phyloP scores from a whole-genome alignment of 2,113 vertebrate species.

The Gadus chalcogrammus region DNA sequence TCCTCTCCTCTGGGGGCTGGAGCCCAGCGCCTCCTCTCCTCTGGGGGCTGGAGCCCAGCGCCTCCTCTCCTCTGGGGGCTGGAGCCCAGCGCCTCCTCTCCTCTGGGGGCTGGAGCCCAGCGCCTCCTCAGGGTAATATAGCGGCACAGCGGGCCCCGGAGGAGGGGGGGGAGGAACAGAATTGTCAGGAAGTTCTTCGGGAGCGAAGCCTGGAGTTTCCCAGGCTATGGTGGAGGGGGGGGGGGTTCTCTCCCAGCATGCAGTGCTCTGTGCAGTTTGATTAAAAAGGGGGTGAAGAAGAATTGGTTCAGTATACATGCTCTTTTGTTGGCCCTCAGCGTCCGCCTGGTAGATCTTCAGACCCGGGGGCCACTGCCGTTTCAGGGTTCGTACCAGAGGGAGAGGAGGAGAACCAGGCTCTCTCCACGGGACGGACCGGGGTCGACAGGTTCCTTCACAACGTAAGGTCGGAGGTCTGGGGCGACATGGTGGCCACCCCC shows the following conservation, averaged over 20 bases:
- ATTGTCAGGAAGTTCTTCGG: conserved; percentile 64
- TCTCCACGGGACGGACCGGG: background rate
- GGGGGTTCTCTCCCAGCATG: conserved; percentile 64
- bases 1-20: no score
- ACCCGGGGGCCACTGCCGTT: conserved; percentile 2
- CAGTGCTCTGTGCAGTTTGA: conserved; percentile 62
- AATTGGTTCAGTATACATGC: conserved; percentile 43
- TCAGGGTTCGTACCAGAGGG: conserved; percentile 1
- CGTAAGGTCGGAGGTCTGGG: no score
- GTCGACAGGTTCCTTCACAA: no score
- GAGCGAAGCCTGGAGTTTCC: conserved; percentile 63
- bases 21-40: no score
- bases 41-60: no score
- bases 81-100: no score
- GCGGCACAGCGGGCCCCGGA: conserved; percentile 65
- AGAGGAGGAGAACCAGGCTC: background rate
- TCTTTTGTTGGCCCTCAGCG: conserved; percentile 24
- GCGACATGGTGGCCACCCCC: background rate
- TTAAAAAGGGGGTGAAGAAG: conserved; percentile 66
- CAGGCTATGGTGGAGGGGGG: conserved; percentile 62
- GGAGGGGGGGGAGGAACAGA: conserved; percentile 43
- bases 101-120: background rate
- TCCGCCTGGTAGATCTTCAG: conserved; percentile 2
- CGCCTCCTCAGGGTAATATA: conserved; percentile 68
- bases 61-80: no score